A percentile compares a stretch with the other conserved stretches of the same genome.
Evolutionary conservation across 2,113 vertebrate genomes (phyloP).

Genomic region (Bagarius yarrelli): DNA sequence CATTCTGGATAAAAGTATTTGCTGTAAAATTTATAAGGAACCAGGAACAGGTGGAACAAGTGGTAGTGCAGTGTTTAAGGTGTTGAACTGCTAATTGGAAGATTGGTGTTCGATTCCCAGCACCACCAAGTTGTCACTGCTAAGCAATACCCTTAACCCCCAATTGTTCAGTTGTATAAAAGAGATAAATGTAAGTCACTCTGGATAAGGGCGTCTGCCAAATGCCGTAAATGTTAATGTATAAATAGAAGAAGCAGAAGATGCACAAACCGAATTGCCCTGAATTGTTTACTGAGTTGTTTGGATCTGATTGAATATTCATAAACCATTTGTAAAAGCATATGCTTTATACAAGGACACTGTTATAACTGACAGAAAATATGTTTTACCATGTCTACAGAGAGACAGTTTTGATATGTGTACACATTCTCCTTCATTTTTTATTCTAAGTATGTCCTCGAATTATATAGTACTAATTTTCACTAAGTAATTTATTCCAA

Average conservation of each 20-base stretch:
- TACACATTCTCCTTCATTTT: constrained; percentile 10
- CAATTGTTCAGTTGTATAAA: too few species aligned
- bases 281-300: background rate
- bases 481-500: constrained; percentile 64
- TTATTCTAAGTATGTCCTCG: constrained; percentile 51
- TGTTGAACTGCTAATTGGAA: too few species aligned
- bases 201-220: too few species aligned
- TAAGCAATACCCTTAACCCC: too few species aligned
- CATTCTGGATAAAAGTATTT: too few species aligned
- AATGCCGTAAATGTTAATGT: too few species aligned
- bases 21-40: too few species aligned
- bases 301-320: background rate
- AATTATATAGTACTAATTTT: constrained; percentile 62
- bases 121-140: too few species aligned
- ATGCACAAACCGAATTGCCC: background rate
- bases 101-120: too few species aligned
- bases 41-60: too few species aligned
- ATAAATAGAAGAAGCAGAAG: background rate
- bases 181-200: too few species aligned
- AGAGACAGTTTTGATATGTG: background rate
- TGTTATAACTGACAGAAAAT: constrained; percentile 6
- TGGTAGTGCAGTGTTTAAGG: too few species aligned
- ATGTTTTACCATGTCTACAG: background rate
- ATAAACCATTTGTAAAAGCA: constrained; percentile 16
- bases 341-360: background rate